These are phyloP conservation scores for Lerema accius DNA, from an alignment of 1,140 invertebrate species.

Conservation along the genomic window DNA sequence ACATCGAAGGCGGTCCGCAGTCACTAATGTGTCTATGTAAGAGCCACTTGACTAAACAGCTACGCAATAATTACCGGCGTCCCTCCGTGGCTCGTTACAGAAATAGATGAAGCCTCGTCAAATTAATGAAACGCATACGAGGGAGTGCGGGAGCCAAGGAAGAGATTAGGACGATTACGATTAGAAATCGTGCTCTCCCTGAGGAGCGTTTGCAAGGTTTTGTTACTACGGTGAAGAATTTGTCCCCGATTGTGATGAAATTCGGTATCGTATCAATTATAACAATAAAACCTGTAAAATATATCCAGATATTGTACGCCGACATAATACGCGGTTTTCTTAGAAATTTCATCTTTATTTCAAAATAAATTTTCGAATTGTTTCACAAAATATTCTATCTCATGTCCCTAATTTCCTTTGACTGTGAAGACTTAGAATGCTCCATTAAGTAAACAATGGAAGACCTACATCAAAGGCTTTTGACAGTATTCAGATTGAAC, in stretches of 20 bases:
- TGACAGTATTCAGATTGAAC: background rate
- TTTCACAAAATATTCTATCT: background rate
- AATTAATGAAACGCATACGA: constrained; percentile 26
- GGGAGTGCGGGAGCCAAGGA: constrained; percentile 4
- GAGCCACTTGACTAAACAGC: constrained; percentile 8
- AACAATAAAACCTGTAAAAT: too few relatives aligned
- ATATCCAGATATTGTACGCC: too few relatives aligned
- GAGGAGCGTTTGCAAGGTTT: constrained; percentile 7
- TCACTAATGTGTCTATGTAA: constrained; percentile 1
- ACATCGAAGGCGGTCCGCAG: background rate
- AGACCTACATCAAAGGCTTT: background rate
- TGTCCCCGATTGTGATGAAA: background rate
- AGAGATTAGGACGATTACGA: constrained; percentile 16
- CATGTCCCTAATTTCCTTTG: background rate
- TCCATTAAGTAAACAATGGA: background rate
- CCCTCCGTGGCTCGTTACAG: constrained; percentile 21
- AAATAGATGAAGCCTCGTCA: constrained; percentile 27
- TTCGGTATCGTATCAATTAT: too few relatives aligned
- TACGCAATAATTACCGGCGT: constrained; percentile 18
- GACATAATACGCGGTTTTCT: too few relatives aligned
- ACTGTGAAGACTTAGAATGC: background rate
- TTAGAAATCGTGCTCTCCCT: background rate
- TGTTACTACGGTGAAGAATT: background rate
- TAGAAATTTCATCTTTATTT: too few relatives aligned
- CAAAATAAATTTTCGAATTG: background rate